Conservation (phyloP, 2,888 invertebrate species). For the Agapetus fuscipes region DNA sequence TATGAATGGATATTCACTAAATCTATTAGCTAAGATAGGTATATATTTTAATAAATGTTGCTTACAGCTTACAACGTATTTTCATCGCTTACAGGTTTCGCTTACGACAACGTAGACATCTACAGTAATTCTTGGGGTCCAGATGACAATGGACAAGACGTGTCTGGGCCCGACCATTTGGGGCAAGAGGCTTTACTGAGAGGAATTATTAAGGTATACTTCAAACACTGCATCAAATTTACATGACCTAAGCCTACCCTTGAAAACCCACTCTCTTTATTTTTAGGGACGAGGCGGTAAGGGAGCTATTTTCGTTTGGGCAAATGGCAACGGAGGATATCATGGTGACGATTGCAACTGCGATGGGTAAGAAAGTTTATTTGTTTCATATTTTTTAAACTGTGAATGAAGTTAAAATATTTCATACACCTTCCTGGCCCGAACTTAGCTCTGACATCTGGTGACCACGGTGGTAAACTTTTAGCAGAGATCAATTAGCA, state of each 20-base stretch:
- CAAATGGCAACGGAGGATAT: conserved; percentile 83
- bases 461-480: too few relatives aligned
- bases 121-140: conserved; percentile 94
- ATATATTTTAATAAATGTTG: too few relatives aligned
- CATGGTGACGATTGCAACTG: conserved; percentile 82
- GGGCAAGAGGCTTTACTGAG: conserved; percentile 65
- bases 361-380: conserved; percentile 76
- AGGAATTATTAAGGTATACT: conserved; percentile 61
- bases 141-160: conserved; percentile 78
- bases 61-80: too few relatives aligned
- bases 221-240: too few relatives aligned
- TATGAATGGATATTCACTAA: too few relatives aligned
- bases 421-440: too few relatives aligned
- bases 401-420: too few relatives aligned
- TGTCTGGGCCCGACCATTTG: conserved; percentile 79
- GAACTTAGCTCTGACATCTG: too few relatives aligned
- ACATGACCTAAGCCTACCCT: too few relatives aligned
- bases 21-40: too few relatives aligned
- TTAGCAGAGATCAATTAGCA: too few relatives aligned
- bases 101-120: conserved; percentile 71
- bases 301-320: conserved; percentile 86
- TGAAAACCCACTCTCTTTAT: neutral
- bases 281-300: conserved; percentile 64
- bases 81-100: conserved; percentile 39
- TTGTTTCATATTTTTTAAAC: too few relatives aligned